A percentile compares a stretch with the other conserved stretches of the same genome.
phyloP scores from a whole-genome alignment of 2,113 vertebrate species.

The Poeciliopsis occidentalis region DNA sequence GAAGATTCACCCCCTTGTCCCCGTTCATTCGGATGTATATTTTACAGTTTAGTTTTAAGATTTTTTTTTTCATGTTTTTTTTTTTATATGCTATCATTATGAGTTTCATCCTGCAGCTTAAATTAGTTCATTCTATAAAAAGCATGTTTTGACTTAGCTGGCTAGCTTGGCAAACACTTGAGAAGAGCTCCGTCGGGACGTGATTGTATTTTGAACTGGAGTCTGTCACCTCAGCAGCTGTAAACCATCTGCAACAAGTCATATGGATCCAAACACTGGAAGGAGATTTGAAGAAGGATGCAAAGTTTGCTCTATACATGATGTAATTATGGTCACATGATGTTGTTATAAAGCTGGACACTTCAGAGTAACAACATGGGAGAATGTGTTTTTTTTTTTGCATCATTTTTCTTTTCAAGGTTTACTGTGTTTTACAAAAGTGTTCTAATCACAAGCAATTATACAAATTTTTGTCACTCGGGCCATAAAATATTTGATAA shows the following conservation, averaged over 20 bases:
- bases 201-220: neutral
- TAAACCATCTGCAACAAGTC: constrained; percentile 15
- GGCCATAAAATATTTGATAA: neutral
- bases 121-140: neutral
- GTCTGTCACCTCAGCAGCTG: constrained; percentile 8
- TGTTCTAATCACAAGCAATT: neutral
- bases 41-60: neutral
- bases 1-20: neutral
- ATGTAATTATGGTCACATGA: constrained; percentile 20
- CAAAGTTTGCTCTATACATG: constrained; percentile 1
- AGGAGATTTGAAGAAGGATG: neutral
- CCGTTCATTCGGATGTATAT: neutral
- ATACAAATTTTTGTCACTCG: neutral
- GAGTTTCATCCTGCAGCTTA: neutral
- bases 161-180: neutral
- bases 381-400: neutral
- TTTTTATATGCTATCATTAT: neutral
- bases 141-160: neutral
- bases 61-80: neutral
- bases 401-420: neutral
- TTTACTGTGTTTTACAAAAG: neutral
- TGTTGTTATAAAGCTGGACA: constrained; percentile 5
- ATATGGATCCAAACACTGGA: constrained; percentile 14
- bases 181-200: neutral
- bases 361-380: neutral